Percentiles rank a stretch among this genome's conserved stretches.
These are phyloP conservation scores for Podarcis muralis DNA, from an alignment of 2,113 vertebrate genomes.

Conservation along the genomic window DNA sequence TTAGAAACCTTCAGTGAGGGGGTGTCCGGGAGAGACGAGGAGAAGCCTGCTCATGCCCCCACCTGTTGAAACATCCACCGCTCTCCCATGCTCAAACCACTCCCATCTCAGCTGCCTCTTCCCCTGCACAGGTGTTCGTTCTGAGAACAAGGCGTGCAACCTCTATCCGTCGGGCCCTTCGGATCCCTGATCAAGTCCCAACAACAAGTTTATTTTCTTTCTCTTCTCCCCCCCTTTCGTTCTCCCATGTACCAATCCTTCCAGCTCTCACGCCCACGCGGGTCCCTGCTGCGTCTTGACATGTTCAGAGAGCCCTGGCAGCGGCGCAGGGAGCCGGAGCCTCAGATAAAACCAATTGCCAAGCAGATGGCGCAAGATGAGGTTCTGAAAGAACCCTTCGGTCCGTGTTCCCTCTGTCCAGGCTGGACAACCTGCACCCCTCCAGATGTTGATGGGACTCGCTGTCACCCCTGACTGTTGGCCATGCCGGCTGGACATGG, in stretches of 20 bases:
- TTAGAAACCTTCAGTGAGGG: too few relatives aligned
- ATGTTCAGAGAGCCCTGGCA: slow-evolving; percentile 54
- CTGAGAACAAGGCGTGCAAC: neutral
- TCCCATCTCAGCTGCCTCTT: slow-evolving; percentile 4
- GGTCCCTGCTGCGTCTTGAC: slow-evolving; percentile 55
- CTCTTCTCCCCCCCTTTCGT: slow-evolving; percentile 19
- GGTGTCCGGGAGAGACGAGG: neutral
- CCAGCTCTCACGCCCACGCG: slow-evolving; percentile 36
- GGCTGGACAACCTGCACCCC: too few relatives aligned
- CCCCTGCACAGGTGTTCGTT: neutral
- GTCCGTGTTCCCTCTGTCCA: neutral
- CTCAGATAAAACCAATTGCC: neutral
- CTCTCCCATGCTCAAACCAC: neutral
- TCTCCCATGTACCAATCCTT: slow-evolving; percentile 31
- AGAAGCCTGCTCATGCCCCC: fast-evolving
- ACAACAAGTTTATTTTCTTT: slow-evolving; percentile 28
- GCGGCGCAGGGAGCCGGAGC: neutral
- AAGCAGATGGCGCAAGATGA: neutral
- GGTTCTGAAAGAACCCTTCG: too few relatives aligned
- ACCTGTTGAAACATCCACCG: neutral
- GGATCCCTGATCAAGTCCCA: slow-evolving; percentile 15
- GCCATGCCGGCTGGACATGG: too few relatives aligned
- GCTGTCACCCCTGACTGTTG: too few relatives aligned
- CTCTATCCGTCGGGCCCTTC: slow-evolving; percentile 3
- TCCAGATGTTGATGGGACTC: neutral